These are phyloP conservation scores for Dryas iulia DNA, from an alignment of 1,140 invertebrate genomes.

Conservation along the genomic window DNA sequence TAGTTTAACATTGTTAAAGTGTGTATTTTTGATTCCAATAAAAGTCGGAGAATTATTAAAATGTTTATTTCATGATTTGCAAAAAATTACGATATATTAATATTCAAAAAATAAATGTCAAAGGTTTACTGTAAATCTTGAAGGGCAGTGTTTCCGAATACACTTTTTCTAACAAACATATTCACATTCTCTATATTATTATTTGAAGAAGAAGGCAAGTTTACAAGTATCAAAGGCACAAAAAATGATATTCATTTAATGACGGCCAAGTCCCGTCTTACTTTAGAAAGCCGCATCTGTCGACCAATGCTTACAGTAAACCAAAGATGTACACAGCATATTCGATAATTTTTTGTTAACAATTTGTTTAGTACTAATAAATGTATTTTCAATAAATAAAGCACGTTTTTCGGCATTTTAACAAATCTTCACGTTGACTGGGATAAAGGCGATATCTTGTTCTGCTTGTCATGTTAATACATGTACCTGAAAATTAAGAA, in stretches of 20 bases:
- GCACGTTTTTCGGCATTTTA: not conserved
- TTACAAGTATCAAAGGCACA: not conserved
- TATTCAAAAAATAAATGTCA: not conserved
- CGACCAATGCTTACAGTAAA: not conserved
- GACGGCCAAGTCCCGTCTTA: no score
- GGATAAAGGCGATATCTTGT: not conserved
- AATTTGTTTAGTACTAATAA: not conserved
- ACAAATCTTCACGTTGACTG: not conserved
- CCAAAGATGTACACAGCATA: not conserved
- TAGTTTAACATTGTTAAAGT: not conserved
- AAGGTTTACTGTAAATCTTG: not conserved
- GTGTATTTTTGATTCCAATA: not conserved
- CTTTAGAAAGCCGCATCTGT: no score
- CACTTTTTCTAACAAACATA: not conserved
- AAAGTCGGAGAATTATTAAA: not conserved
- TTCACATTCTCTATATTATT: not conserved
- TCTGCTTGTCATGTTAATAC: not conserved
- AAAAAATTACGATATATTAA: not conserved
- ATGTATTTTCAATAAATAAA: not conserved
- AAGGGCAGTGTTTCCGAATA: not conserved
- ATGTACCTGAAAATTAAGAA: conserved; percentile 28
- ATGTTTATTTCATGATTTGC: not conserved
- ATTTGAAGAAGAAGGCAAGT: not conserved
- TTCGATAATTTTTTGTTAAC: no score
- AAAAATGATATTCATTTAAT: not conserved